Evolutionary conservation across 2,888 invertebrate genomes (phyloP).

Genomic region (Cyaniris semiargus): DNA sequence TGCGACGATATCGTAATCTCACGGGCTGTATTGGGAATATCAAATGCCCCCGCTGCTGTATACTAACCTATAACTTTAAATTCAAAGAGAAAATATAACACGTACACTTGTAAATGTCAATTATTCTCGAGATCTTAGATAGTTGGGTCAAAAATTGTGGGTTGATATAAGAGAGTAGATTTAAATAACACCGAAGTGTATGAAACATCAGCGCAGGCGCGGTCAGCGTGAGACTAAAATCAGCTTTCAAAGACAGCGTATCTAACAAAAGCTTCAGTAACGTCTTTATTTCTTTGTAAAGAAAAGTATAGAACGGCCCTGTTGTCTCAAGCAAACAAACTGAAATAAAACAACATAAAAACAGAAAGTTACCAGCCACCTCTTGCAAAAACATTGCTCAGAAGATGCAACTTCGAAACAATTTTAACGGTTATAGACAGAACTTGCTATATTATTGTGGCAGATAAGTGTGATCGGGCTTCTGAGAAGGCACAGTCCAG

Average conservation of each 20-base stretch:
- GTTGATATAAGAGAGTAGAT: too few species aligned
- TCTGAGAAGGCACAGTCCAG: background rate
- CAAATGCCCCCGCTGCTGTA: background rate
- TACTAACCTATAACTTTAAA: background rate
- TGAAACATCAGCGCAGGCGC: too few species aligned
- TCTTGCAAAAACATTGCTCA: background rate
- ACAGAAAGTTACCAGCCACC: background rate
- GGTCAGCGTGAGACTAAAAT: too few species aligned
- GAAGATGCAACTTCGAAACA: background rate
- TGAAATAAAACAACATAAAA: background rate
- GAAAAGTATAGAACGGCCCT: background rate
- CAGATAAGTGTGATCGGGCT: background rate
- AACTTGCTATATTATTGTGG: too few species aligned
- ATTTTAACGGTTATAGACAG: background rate
- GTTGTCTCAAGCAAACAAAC: background rate
- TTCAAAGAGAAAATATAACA: background rate
- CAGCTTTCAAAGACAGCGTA: too few species aligned
- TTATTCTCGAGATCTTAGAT: background rate
- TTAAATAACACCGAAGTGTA: too few species aligned
- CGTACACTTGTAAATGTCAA: background rate
- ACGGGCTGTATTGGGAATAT: conserved; percentile 17
- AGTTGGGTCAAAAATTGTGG: background rate
- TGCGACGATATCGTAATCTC: background rate
- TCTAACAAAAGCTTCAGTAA: too few species aligned
- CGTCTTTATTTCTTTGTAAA: background rate